phyloP scores from a whole-genome alignment of 1,140 invertebrate species.

The Saxidomus purpurata region DNA sequence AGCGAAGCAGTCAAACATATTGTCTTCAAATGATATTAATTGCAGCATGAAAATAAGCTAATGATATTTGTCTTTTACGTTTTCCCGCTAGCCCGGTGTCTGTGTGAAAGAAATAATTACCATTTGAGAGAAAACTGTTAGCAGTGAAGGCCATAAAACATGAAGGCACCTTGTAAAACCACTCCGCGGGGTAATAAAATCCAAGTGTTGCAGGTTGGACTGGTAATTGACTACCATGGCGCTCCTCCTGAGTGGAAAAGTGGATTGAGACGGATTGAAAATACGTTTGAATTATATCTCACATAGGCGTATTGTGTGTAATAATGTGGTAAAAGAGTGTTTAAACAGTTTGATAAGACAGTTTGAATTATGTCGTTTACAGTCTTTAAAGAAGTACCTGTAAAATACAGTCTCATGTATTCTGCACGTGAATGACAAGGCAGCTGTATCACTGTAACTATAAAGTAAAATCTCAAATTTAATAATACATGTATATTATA shows the following conservation, averaged over 20 bases:
- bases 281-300: neutral
- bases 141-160: constrained; percentile 1
- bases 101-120: constrained; percentile 20
- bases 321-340: constrained; percentile 12
- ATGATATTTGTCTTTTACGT: constrained; percentile 24
- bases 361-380: constrained; percentile 12
- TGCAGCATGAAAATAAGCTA: constrained; percentile 3
- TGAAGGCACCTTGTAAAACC: constrained; percentile 42
- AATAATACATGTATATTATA: too few species aligned
- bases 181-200: constrained; percentile 25
- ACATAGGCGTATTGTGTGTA: constrained; percentile 20
- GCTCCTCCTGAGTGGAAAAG: neutral
- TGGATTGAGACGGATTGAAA: constrained; percentile 29
- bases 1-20: neutral
- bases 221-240: constrained; percentile 29
- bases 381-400: neutral
- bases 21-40: constrained; percentile 47
- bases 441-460: neutral
- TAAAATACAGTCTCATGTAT: neutral
- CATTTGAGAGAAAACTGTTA: constrained; percentile 6
- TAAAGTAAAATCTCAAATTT: too few species aligned
- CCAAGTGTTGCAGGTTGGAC: neutral
- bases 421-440: neutral
- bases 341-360: constrained; percentile 14
- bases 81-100: neutral